A percentile compares a stretch with the other conserved stretches of the same genome.
Conservation (phyloP, 2,888 invertebrate genomes). For the Lasioglossum marginatum region DNA sequence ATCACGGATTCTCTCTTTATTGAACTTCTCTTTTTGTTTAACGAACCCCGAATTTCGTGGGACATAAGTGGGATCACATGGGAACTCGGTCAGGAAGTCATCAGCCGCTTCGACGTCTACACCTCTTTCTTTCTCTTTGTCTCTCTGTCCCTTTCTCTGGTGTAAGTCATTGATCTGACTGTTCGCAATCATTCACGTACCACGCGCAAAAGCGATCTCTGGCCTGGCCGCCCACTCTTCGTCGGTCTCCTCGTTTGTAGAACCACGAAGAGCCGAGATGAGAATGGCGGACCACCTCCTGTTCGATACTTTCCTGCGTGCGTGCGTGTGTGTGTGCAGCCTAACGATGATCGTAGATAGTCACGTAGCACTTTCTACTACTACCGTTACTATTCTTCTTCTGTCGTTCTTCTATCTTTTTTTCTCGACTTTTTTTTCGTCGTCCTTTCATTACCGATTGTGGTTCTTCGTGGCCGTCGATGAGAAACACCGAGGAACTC, state of each 20-base stretch:
- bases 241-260: not conserved
- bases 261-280: not conserved
- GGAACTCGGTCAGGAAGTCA: constrained; percentile 7
- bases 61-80: not conserved
- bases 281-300: constrained; percentile 21
- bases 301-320: constrained; percentile 35
- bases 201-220: constrained; percentile 39
- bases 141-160: constrained; percentile 68
- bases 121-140: constrained; percentile 32
- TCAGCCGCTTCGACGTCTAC: constrained; percentile 19
- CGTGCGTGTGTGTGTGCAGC: constrained; percentile 53
- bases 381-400: not conserved
- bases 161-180: constrained; percentile 71
- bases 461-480: constrained; percentile 50
- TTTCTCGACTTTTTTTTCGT: not conserved
- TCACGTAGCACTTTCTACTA: constrained; percentile 46
- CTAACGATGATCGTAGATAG: constrained; percentile 62
- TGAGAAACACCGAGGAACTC: constrained; percentile 34
- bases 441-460: constrained; percentile 1
- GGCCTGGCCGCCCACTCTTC: not conserved
- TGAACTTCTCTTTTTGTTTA: not conserved
- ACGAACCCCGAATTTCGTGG: not conserved
- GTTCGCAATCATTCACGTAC: constrained; percentile 68
- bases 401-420: not conserved
- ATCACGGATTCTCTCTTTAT: not conserved